Base-by-base conservation (phyloP, 2,797 vertebrate genomes). In the Chiroxiphia lanceolata region DNA sequence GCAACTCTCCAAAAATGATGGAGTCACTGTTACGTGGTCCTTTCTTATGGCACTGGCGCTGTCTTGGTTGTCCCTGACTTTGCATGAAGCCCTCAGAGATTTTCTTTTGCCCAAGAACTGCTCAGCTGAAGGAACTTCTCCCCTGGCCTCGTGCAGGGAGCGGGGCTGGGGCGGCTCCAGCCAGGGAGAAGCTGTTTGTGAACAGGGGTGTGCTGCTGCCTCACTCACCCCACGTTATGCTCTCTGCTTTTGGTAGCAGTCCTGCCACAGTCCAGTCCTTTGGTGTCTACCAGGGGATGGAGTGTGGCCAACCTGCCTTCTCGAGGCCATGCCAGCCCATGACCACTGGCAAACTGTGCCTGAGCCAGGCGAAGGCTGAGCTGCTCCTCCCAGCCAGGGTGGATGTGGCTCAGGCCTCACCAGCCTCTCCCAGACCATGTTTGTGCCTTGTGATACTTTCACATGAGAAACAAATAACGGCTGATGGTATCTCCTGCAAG, bases 381-480 rank as follows among this genome's bases (percentile, higher is more conserved):
- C 75, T 53, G 71, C 33, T 34, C 64, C 40, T 64, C 71, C 89
- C 71, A 31, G 65, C 26, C 59, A 20, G 67, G 14, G 11, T 27
- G 78, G 90, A 54, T 15, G 51, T 1, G 6, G 78, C 81, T 48
- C 7, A 3, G 50, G 42, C 56, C 44, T n/a, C 75, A 1, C 15
- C 57, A 38, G 54, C 89, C 87, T 68, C 87, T 85, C 80, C 87
- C 79, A 56, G 26, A 36, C 20, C 4, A 53, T 72, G 83, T 94
- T 96, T 94, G 86, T 38, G 79, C 78, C 0, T 40, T 65, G 93
- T 89, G 91, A 87, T 94, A 91, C 79, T 96, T 95, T 95, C 96
- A 96, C 96, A 87, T 87, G 96, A 96, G 96, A 97, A 97, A 96
- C 96, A 96, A 97, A 96, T 87, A 96, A 87, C 68, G 65, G 93